These are phyloP conservation scores for Cremastobaeus sp. DNA, from an alignment of 2,888 invertebrate species.

Conservation along the genomic window DNA sequence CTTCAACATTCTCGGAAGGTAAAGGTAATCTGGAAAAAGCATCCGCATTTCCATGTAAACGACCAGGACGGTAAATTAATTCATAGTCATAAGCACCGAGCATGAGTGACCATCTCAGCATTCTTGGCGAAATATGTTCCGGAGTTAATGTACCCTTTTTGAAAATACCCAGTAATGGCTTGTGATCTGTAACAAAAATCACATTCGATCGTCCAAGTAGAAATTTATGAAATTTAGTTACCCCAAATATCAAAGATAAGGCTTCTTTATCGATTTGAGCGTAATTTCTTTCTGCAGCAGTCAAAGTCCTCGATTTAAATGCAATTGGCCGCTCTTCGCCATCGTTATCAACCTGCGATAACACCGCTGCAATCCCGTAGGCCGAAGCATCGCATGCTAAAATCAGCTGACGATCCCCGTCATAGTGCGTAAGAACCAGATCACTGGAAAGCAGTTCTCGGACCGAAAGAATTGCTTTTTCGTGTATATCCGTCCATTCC, in stretches of 20 bases:
- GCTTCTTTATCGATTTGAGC: slow-evolving; percentile 63
- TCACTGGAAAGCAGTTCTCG: background rate
- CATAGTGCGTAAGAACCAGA: slow-evolving; percentile 55
- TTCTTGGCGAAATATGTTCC: slow-evolving; percentile 25
- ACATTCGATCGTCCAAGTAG: background rate
- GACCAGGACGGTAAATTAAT: slow-evolving; percentile 16
- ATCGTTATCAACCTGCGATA: slow-evolving; percentile 55
- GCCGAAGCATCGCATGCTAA: slow-evolving; percentile 75
- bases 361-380: slow-evolving; percentile 69
- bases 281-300: slow-evolving; percentile 55
- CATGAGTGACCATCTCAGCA: slow-evolving; percentile 21
- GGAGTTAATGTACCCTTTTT: slow-evolving; percentile 15
- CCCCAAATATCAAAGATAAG: slow-evolving; percentile 59
- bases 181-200: slow-evolving; percentile 66
- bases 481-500: background rate
- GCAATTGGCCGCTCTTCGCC: slow-evolving; percentile 58
- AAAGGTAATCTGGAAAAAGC: slow-evolving; percentile 65
- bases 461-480: background rate
- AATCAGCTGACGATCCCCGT: slow-evolving; percentile 60
- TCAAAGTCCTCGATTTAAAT: slow-evolving; percentile 57
- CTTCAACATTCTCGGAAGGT: slow-evolving; percentile 57
- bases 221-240: slow-evolving; percentile 59
- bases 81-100: slow-evolving; percentile 28
- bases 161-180: slow-evolving; percentile 64
- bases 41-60: slow-evolving; percentile 16